Conservation (phyloP, 1,140 invertebrate species). For the Glossosoma conforme region DNA sequence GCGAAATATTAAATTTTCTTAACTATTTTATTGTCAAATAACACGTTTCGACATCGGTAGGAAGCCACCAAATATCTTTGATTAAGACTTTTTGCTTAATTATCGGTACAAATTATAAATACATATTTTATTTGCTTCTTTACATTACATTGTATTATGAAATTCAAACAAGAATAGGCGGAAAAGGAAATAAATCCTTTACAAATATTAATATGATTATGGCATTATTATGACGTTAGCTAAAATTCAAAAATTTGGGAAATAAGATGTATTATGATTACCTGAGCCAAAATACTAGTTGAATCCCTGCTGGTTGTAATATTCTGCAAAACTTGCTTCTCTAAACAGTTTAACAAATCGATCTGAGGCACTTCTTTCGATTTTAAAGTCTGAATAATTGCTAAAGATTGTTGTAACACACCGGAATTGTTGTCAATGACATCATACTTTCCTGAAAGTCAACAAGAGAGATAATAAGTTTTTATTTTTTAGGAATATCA, state of each 20-base stretch:
- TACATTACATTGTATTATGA: too few relatives aligned
- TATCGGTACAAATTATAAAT: constrained; percentile 1
- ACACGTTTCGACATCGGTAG: too few relatives aligned
- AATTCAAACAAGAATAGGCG: too few relatives aligned
- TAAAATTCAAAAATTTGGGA: background rate
- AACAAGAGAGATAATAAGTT: too few relatives aligned
- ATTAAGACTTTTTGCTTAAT: too few relatives aligned
- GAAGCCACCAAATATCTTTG: too few relatives aligned
- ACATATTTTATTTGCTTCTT: background rate
- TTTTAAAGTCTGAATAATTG: constrained; percentile 54
- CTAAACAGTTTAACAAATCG: constrained; percentile 53
- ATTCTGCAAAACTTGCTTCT: constrained; percentile 55
- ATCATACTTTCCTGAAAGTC: constrained; percentile 39
- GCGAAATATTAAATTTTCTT: background rate
- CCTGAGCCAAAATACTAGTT: constrained; percentile 56
- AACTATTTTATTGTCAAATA: background rate
- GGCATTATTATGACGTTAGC: background rate
- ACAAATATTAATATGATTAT: too few relatives aligned
- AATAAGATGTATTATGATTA: constrained; percentile 31
- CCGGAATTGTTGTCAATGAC: constrained; percentile 40
- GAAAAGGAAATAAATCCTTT: too few relatives aligned
- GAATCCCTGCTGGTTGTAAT: constrained; percentile 55
- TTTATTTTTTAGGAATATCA: too few relatives aligned
- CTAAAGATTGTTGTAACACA: constrained; percentile 52
- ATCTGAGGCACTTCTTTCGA: constrained; percentile 50